Conservation (phyloP, 2,888 invertebrate genomes). For the Latheticus oryzae region DNA sequence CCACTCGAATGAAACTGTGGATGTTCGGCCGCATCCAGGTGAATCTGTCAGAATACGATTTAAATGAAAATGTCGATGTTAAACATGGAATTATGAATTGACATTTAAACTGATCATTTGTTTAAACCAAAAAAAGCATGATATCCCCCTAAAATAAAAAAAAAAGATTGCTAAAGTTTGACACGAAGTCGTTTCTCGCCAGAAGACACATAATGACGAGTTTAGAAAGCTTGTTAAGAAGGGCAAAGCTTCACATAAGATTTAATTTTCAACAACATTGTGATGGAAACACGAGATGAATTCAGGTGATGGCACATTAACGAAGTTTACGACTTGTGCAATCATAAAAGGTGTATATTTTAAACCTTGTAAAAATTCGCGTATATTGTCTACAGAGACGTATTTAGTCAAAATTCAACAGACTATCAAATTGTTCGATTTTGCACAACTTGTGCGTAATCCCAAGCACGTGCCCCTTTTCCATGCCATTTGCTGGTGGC, state of each 20-base stretch:
- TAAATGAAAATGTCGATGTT: constrained; percentile 45
- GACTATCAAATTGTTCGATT: constrained; percentile 41
- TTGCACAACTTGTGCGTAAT: constrained; percentile 45
- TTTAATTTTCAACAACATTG: constrained; percentile 60
- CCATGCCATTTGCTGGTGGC: constrained; percentile 43
- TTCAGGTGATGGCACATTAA: constrained; percentile 59
- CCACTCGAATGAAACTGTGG: constrained; percentile 60
- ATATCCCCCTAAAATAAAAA: no score
- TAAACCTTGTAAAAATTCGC: constrained; percentile 47
- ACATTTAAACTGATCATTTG: neutral
- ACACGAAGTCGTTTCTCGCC: constrained; percentile 17
- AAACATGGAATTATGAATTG: constrained; percentile 31
- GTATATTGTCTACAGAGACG: constrained; percentile 17
- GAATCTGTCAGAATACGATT: constrained; percentile 49
- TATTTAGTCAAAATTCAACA: constrained; percentile 32
- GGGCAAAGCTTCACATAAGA: constrained; percentile 51
- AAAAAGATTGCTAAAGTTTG: no score
- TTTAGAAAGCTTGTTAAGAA: constrained; percentile 51
- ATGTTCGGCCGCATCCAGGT: constrained; percentile 46
- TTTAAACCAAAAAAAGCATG: no score
- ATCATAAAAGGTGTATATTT: constrained; percentile 56
- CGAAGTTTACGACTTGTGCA: constrained; percentile 55
- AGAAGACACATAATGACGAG: constrained; percentile 34
- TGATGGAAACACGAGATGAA: constrained; percentile 57
- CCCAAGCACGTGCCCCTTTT: constrained; percentile 45